A percentile compares a stretch with the other conserved stretches of the same genome.
phyloP scores from a whole-genome alignment of 92 coral and sea anemone species.

The Siderastrea radians region DNA sequence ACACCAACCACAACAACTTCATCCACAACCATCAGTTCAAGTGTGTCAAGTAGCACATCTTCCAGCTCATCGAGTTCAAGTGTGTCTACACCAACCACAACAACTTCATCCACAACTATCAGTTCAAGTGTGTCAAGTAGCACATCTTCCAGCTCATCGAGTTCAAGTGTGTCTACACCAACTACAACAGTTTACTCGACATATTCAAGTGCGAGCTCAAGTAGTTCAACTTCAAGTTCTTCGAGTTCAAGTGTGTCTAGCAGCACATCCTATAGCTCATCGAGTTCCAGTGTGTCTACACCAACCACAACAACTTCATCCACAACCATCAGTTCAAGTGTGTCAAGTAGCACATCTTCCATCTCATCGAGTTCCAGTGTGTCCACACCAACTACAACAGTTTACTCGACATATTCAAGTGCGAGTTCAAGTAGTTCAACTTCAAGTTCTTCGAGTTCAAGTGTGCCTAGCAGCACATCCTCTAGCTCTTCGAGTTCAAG shows the following conservation, averaged over 20 bases:
- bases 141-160: neutral
- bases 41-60: neutral
- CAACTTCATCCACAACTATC: constrained; percentile 10
- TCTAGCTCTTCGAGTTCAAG: neutral
- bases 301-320: neutral
- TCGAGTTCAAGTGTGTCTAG: constrained; percentile 3
- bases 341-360: neutral
- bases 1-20: neutral
- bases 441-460: neutral
- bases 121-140: constrained; percentile 14
- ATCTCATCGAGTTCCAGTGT: neutral
- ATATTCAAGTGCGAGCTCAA: neutral
- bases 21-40: neutral
- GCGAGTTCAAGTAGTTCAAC: constrained; percentile 6
- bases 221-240: neutral
- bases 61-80: neutral
- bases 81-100: constrained; percentile 45
- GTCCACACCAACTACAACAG: neutral
- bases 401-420: neutral
- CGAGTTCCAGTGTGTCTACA: constrained; percentile 2
- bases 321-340: constrained; percentile 17
- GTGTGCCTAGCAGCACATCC: neutral
- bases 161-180: constrained; percentile 31
- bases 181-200: constrained; percentile 17
- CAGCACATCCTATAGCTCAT: neutral